These are phyloP conservation scores for Crypturellus undulatus DNA, from an alignment of 2,113 vertebrate species.

Conservation along the genomic window DNA sequence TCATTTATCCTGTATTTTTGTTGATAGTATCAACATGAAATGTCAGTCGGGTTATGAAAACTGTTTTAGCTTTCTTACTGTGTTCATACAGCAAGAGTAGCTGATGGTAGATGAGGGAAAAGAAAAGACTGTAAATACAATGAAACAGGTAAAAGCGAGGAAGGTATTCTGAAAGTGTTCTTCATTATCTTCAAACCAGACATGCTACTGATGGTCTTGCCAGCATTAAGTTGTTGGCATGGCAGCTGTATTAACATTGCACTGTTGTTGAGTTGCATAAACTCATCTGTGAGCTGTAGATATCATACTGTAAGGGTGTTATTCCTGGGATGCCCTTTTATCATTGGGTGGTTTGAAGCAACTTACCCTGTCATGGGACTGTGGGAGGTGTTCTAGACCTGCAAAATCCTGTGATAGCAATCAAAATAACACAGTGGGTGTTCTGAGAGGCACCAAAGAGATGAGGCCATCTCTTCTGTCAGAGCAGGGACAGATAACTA, in stretches of 20 bases:
- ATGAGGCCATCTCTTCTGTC: background rate
- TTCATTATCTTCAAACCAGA: background rate
- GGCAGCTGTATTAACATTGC: no score
- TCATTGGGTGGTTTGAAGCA: no score
- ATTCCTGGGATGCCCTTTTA: no score
- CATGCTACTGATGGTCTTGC: background rate
- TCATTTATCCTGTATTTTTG: background rate
- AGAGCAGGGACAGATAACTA: background rate
- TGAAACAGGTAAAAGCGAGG: background rate
- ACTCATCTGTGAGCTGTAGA: no score
- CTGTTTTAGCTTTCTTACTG: background rate
- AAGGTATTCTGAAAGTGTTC: background rate
- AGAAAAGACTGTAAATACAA: background rate
- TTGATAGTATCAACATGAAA: background rate
- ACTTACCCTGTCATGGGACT: no score
- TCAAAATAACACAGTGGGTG: background rate
- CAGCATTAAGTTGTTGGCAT: no score
- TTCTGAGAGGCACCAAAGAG: background rate
- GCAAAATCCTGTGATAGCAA: background rate
- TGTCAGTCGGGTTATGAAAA: background rate
- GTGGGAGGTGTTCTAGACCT: background rate
- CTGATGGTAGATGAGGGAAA: background rate
- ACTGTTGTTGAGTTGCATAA: no score
- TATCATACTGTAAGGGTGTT: no score
- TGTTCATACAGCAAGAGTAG: background rate